These are phyloP conservation scores for Tokudaia tokunoshimensis DNA, from an alignment of 2,797 vertebrate genomes.

Conservation along the genomic window DNA sequence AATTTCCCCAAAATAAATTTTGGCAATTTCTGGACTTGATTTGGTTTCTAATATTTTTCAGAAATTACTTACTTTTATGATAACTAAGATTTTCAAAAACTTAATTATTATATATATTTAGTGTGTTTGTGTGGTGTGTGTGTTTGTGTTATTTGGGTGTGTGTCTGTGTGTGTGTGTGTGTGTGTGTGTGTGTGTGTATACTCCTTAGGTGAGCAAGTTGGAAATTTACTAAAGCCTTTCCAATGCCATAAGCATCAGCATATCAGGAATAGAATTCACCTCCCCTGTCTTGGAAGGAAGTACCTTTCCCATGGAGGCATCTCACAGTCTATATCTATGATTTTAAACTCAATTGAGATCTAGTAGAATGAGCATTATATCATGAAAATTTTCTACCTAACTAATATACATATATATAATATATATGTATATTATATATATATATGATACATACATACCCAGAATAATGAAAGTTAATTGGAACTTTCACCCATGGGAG, in stretches of 20 bases:
- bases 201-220: background rate
- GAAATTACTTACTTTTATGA: conserved; percentile 28
- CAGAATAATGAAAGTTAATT: conserved; percentile 45
- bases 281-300: background rate
- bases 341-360: conserved; percentile 20
- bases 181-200: background rate
- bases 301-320: background rate
- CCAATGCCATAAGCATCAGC: background rate
- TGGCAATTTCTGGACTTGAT: background rate
- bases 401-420: background rate
- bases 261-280: background rate
- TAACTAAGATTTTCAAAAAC: background rate
- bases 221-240: background rate
- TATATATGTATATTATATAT: background rate
- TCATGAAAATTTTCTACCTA: background rate
- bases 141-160: no score
- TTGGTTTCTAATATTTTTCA: background rate
- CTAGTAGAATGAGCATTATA: background rate
- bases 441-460: no score
- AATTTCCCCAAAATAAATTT: background rate
- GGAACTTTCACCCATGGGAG: background rate
- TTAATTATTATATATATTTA: background rate
- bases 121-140: background rate
- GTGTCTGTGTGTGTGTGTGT: background rate
- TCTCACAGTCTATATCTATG: background rate